Percentiles rank a stretch among this genome's conserved stretches.
Conservation (phyloP, 2,888 invertebrate species). For the Pharmacophagus antenor region DNA sequence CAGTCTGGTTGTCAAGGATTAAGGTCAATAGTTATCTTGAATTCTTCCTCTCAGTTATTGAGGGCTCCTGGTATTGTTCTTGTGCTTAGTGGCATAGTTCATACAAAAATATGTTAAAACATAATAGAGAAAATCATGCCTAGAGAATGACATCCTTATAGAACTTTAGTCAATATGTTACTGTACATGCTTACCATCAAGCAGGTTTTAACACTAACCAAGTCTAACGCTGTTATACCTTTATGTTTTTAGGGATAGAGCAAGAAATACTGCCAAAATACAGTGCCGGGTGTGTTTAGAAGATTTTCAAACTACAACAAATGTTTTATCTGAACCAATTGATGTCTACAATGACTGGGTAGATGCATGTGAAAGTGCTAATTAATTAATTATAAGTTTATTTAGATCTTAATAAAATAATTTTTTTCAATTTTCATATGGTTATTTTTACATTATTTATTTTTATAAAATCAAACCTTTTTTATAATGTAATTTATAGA, state of each 20-base stretch:
- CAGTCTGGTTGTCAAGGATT: no score
- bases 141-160: no score
- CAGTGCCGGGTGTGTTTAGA: constrained; percentile 97
- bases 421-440: constrained; percentile 34
- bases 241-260: constrained; percentile 90
- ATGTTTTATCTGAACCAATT: constrained; percentile 97
- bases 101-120: no score
- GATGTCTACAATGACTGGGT: constrained; percentile 99
- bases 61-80: no score
- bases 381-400: constrained; percentile 71
- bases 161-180: no score
- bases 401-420: constrained; percentile 35
- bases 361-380: constrained; percentile 98
- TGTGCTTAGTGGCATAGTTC: no score
- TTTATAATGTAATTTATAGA: constrained; percentile 11
- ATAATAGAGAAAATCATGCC: no score
- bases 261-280: constrained; percentile 95
- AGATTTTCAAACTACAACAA: constrained; percentile 97
- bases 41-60: no score
- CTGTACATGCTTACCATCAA: no score
- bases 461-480: constrained; percentile 1
- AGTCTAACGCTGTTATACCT: background rate
- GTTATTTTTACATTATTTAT: constrained; percentile 9
- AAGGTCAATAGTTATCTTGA: no score
- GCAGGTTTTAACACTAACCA: no score